phyloP scores from a whole-genome alignment of 2,113 vertebrate genomes.

The Ictidomys tridecemlineatus region DNA sequence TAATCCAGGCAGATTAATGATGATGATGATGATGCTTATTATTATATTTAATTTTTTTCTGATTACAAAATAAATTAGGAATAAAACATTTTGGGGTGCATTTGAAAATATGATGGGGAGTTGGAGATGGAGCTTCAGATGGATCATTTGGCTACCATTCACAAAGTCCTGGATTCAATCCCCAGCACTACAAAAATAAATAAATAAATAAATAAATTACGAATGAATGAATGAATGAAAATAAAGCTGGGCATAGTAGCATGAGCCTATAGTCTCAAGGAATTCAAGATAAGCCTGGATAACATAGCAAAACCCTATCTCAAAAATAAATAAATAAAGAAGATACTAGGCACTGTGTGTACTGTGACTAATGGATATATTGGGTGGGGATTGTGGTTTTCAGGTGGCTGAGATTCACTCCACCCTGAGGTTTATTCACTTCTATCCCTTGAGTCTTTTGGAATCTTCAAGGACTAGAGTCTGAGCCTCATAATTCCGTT shows the following conservation, averaged over 20 bases:
- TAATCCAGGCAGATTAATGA: not conserved
- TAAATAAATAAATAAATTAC: not conserved
- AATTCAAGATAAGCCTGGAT: too few relatives aligned
- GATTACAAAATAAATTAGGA: constrained; percentile 26
- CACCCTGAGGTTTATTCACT: not conserved
- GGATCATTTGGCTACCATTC: not conserved
- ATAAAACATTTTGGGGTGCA: not conserved
- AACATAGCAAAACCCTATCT: too few relatives aligned
- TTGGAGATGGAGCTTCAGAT: not conserved
- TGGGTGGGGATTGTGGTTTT: not conserved
- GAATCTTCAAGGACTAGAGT: not conserved
- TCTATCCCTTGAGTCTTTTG: not conserved
- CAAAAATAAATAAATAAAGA: not conserved
- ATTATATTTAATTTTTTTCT: not conserved
- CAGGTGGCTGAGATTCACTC: not conserved
- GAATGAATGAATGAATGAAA: too few relatives aligned
- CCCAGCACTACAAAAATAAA: not conserved
- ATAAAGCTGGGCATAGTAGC: too few relatives aligned
- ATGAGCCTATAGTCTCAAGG: too few relatives aligned
- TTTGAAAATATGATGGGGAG: not conserved
- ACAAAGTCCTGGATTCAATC: not conserved
- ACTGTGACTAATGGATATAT: not conserved
- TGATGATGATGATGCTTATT: not conserved
- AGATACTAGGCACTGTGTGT: not conserved
- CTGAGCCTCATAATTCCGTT: not conserved